These are phyloP conservation scores for Periparus ater DNA, from an alignment of 2,797 vertebrate species.

Conservation along the genomic window DNA sequence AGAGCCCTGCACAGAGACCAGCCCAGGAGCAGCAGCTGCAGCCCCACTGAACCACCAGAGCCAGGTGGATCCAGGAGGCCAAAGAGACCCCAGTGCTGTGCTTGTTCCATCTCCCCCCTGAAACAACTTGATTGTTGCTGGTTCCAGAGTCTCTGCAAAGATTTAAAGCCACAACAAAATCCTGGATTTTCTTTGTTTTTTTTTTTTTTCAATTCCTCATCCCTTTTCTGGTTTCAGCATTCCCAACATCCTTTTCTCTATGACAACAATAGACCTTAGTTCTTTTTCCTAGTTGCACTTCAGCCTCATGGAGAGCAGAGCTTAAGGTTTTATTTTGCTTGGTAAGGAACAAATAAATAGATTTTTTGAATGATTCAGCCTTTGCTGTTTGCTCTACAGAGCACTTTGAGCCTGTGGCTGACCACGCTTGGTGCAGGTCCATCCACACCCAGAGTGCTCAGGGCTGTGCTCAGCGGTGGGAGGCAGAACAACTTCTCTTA, in stretches of 20 bases:
- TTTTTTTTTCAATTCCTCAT: neutral
- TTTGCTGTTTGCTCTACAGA: neutral
- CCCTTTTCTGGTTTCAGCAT: neutral
- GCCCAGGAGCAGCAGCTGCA: neutral
- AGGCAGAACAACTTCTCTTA: neutral
- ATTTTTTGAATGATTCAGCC: neutral
- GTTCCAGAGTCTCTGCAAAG: neutral
- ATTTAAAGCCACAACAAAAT: neutral
- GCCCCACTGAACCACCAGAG: neutral
- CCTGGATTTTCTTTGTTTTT: neutral
- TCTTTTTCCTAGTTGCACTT: neutral
- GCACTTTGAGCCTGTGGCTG: neutral
- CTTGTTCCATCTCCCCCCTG: neutral
- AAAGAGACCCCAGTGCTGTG: fast-evolving
- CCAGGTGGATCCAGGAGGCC: neutral
- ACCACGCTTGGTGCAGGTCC: neutral
- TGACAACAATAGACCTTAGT: neutral
- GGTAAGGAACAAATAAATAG: neutral
- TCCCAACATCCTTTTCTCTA: neutral
- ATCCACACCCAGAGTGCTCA: neutral
- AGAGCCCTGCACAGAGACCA: fast-evolving
- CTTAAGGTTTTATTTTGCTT: neutral
- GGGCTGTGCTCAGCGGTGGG: neutral
- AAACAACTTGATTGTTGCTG: neutral
- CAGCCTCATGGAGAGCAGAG: neutral